phyloP scores from a whole-genome alignment of 2,113 vertebrate genomes.

The Gopherus flavomarginatus region DNA sequence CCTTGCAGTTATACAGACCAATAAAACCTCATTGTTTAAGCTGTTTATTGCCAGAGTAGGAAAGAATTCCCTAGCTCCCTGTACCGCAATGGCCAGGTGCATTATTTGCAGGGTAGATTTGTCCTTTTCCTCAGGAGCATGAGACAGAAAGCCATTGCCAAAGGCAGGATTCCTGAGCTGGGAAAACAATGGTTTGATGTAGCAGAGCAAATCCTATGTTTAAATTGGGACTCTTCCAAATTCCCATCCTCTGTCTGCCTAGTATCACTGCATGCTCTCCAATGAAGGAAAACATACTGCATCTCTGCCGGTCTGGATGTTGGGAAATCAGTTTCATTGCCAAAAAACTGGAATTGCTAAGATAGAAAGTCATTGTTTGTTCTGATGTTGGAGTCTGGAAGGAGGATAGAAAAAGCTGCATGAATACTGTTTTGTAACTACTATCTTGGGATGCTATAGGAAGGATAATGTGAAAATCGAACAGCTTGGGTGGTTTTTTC shows the following conservation, averaged over 20 bases:
- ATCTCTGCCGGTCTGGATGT: neutral
- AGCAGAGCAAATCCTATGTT: slow-evolving; percentile 11
- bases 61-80: neutral
- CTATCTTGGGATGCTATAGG: slow-evolving; percentile 38
- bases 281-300: neutral
- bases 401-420: neutral
- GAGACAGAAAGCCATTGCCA: neutral
- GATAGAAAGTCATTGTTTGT: slow-evolving; percentile 16
- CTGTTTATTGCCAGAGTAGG: neutral
- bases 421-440: slow-evolving; percentile 27
- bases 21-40: neutral
- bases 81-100: neutral
- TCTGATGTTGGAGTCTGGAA: slow-evolving; percentile 31
- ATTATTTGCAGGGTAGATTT: neutral
- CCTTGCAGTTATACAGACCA: neutral
- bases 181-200: neutral
- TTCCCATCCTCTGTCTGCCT: neutral
- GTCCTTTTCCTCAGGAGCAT: slow-evolving; percentile 9
- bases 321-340: neutral
- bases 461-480: slow-evolving; percentile 37
- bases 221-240: slow-evolving; percentile 30
- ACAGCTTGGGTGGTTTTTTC: slow-evolving; percentile 47
- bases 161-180: neutral
- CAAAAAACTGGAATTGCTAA: neutral
- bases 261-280: neutral